Percentiles rank a stretch among this genome's conserved stretches.
These are phyloP conservation scores for Cliona cf. orientalis DNA, from an alignment of 37 sponge, comb jelly and placozoan species.

Conservation along the genomic window DNA sequence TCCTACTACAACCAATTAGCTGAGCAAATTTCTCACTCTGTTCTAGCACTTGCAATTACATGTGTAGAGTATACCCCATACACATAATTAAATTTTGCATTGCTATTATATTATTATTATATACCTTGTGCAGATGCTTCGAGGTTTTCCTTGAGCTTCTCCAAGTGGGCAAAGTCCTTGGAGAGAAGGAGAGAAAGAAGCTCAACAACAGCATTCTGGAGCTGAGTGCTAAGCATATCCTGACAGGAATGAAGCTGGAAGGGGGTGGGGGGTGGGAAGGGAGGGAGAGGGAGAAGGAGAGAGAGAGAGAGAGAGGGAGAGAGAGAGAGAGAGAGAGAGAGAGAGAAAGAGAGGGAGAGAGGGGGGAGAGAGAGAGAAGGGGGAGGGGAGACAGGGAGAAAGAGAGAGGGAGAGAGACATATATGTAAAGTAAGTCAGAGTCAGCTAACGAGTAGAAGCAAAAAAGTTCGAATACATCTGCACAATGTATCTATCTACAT, in stretches of 20 bases:
- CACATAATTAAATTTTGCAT: too few relatives aligned
- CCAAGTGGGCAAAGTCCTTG: constrained; percentile 42
- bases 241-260: constrained; percentile 36
- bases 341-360: neutral
- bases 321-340: constrained; percentile 19
- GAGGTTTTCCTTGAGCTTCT: constrained; percentile 15
- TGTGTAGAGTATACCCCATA: too few relatives aligned
- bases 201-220: constrained; percentile 65
- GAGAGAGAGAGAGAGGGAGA: constrained; percentile 9
- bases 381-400: neutral
- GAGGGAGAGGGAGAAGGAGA: neutral
- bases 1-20: too few relatives aligned
- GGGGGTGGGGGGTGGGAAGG: neutral
- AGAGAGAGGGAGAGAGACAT: constrained; percentile 1
- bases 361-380: neutral
- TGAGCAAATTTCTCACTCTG: too few relatives aligned
- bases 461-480: too few relatives aligned
- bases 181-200: constrained; percentile 48
- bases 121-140: constrained; percentile 35
- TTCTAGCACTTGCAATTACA: too few relatives aligned
- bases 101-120: too few relatives aligned
- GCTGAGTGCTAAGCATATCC: constrained; percentile 65
- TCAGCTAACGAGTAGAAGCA: too few relatives aligned
- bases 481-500: neutral
- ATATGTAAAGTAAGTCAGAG: too few relatives aligned